Base-by-base conservation (phyloP, 37 sponge, comb jelly and placozoan genomes). In the Geodia barretti region DNA sequence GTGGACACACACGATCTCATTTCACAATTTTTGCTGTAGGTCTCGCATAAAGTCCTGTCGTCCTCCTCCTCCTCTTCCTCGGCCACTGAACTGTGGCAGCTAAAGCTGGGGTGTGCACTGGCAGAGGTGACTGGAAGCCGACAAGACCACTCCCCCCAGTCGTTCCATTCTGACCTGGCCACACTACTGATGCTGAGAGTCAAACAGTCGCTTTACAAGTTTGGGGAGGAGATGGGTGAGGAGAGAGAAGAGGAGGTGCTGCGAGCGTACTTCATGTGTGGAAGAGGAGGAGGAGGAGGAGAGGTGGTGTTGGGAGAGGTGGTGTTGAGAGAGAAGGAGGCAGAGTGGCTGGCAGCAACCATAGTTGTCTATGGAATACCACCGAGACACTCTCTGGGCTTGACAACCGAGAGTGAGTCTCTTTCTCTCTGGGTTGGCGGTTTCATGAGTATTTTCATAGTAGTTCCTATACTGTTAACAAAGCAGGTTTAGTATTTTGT, bases 71-170 rank as follows among this genome's bases (percentile, higher is more conserved):
- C 14, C 7, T 14, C 54, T 47, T 47, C 37, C 1, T 81, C 32
- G 28, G 31, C n/a, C 30, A 7, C 64, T n/a, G 62, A 72, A 0
- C 64, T 60, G 63, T 81, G 82, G 82, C 82, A 81, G 41, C 39
- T 81, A 28, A 81, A 81, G 65, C 64, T 81, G 8, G 73, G 41
- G 34, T 3, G 32, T 21, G 73, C 63, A 0, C 61, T 72, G 40
- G 14, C 25, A 23, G n/a, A n/a, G n/a, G n/a, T n/a, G n/a, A n/a
- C n/a, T n/a, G n/a, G n/a, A n/a, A 47, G 54, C 14, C 54, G 54
- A 47, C 54, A 47, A 47, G 14, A 47, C 14, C 11, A 47, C 54
- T 47, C 54, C 7, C 14, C 14, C 14, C 54, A 47, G 14, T 14
- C 14, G 14, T 14, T 47, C 11, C 54, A 47, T 14, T 17, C 14